Conservation (phyloP, 1,140 invertebrate species). For the Cardiocondyla obscurior region DNA sequence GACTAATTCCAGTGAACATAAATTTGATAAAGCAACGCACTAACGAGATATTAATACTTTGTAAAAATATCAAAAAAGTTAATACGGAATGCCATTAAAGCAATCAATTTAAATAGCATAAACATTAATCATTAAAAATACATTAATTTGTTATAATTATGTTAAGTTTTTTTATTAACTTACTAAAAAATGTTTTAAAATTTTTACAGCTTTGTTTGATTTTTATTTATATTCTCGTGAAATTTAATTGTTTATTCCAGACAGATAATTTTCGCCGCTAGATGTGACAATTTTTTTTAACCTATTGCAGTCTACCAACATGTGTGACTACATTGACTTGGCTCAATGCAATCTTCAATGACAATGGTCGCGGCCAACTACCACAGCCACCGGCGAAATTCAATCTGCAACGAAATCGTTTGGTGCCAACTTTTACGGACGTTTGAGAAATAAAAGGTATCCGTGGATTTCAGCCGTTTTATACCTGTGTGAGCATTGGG, state of each 20-base stretch:
- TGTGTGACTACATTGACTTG: conserved; percentile 40
- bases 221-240: neutral
- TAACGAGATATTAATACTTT: neutral
- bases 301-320: neutral
- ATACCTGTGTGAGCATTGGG: conserved; percentile 9
- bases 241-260: neutral
- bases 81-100: neutral
- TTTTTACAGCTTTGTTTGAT: neutral
- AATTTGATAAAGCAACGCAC: neutral
- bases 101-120: neutral
- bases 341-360: conserved; percentile 53
- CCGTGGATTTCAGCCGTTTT: conserved; percentile 4
- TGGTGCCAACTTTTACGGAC: conserved; percentile 58
- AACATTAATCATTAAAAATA: neutral
- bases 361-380: conserved; percentile 61
- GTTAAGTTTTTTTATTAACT: no score
- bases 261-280: neutral
- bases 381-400: conserved; percentile 68
- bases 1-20: neutral
- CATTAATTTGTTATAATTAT: neutral
- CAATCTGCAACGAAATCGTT: conserved; percentile 75
- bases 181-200: no score
- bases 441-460: conserved; percentile 28
- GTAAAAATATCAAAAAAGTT: neutral
- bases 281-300: conserved; percentile 14